Base-by-base conservation (phyloP, 2,888 invertebrate genomes). In the Macrostomum cliftonense region DNA sequence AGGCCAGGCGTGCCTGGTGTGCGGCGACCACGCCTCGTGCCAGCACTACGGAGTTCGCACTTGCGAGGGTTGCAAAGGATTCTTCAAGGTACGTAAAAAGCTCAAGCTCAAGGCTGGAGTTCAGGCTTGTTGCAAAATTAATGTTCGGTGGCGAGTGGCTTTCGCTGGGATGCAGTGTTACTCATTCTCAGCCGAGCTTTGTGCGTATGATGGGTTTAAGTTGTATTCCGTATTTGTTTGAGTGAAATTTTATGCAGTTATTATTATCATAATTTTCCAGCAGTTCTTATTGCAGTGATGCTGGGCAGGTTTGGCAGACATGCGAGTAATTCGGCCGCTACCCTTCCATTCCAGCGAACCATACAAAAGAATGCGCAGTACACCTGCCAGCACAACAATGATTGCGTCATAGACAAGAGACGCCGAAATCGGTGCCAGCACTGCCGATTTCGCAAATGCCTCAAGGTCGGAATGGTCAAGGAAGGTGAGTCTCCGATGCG, bases 361-460 rank as follows among this genome's bases (percentile, higher is more conserved):
- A 95, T 97, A 37, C 95, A 97, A 72, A 93, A 95, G 69, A 88
- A 89, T 54, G 87, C 93, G 36, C 93, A 95, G 73, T 97, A 97
- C 68, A 91, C 93, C 36, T 97, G 97, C 66, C 74, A 91, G 62
- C 87, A 88, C 2, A 88, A 89, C 70, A 87, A 88, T 71, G 84
- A 87, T 54, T 97, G 97, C 64, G 89, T 91, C 0, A 93, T 97
- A 20, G 95, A 97, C 71, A 97, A 97, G 71, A 74, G 93, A 62
- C 78, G 93, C 62, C 77, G 97, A 60, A 97, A 95, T 71, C 78
- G 95, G 55, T 97, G 97, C 65, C 95, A 97, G 73, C 97, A 89
- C 71, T 97, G 97, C 72, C 79, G 97, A 59, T 97, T 89, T 71
- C 93, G 97, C 72, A 97, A 97, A 75, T 97, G 95, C 73, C 76